phyloP scores from a whole-genome alignment of 2,113 vertebrate species.

The Ictalurus punctatus region DNA sequence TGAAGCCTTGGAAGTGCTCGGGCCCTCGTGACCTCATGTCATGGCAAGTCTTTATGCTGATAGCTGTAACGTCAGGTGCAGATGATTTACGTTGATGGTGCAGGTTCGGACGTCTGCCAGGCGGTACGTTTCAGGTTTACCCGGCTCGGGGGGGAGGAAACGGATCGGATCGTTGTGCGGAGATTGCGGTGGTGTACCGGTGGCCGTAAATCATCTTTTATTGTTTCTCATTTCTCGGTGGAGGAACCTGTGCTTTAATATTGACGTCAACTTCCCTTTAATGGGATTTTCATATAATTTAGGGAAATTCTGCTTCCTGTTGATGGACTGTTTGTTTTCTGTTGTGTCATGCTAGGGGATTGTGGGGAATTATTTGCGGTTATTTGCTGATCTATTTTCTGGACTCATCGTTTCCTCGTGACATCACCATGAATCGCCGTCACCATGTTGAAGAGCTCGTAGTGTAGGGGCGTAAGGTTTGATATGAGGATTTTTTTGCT shows the following conservation, averaged over 20 bases:
- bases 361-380: too few relatives aligned
- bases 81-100: neutral
- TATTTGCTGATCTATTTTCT: neutral
- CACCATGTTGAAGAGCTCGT: neutral
- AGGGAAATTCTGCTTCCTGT: constrained; percentile 2
- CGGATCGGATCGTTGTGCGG: neutral
- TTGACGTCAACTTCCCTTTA: neutral
- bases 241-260: neutral
- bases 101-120: neutral
- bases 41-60: neutral
- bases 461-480: neutral
- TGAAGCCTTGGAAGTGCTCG: neutral
- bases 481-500: neutral
- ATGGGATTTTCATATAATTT: neutral
- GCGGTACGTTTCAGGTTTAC: neutral
- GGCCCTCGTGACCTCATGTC: too few relatives aligned
- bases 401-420: neutral
- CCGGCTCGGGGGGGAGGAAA: neutral
- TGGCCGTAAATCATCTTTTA: neutral
- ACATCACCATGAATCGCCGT: neutral
- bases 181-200: neutral
- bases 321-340: too few relatives aligned
- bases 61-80: neutral
- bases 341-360: too few relatives aligned
- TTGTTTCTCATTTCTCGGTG: neutral